A percentile compares a stretch with the other conserved stretches of the same genome.
These are phyloP conservation scores for Vandiemenella viatica DNA, from an alignment of 2,888 invertebrate species.

Conservation along the genomic window DNA sequence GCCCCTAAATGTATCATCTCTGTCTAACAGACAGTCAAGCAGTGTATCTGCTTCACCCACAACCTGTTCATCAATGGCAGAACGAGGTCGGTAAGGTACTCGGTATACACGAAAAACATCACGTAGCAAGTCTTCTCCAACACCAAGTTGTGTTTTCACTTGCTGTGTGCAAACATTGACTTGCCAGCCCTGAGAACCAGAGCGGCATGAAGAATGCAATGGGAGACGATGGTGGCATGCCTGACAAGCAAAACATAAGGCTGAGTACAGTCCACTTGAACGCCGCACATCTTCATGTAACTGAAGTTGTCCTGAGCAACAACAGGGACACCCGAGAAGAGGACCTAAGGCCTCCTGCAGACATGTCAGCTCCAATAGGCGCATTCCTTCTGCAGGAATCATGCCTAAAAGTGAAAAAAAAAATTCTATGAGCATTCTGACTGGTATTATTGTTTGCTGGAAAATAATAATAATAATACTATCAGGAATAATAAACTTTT, in stretches of 20 bases:
- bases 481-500: no score
- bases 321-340: background rate
- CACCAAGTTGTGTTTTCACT: background rate
- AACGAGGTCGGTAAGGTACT: background rate
- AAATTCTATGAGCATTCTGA: no score
- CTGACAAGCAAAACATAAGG: background rate
- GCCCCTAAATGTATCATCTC: background rate
- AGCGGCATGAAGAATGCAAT: background rate
- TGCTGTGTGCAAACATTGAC: slow-evolving; percentile 1
- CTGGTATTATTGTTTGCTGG: no score
- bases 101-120: background rate
- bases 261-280: background rate
- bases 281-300: background rate
- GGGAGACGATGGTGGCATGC: background rate
- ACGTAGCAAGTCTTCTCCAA: background rate
- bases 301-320: background rate
- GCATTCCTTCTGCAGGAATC: background rate
- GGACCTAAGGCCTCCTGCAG: background rate
- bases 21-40: background rate
- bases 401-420: background rate
- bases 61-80: background rate
- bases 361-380: background rate
- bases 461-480: no score
- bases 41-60: background rate
- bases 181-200: background rate